Evolutionary conservation across 2,797 vertebrate genomes (phyloP).

Genomic region (Chiloscyllium punctatum): DNA sequence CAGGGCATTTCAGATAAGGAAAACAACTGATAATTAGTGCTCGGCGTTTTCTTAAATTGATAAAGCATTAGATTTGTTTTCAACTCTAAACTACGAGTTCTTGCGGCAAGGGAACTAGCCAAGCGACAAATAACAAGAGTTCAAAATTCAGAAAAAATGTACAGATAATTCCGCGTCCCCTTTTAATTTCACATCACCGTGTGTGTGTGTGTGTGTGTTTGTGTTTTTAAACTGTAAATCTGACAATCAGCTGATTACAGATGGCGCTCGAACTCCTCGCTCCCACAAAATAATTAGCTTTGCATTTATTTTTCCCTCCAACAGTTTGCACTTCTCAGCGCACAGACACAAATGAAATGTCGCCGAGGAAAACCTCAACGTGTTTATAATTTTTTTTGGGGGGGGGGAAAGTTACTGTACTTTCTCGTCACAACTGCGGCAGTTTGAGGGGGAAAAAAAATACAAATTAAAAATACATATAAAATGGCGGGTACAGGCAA

Average conservation of each 20-base stretch:
- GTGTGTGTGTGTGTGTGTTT: conserved; percentile 25
- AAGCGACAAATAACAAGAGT: neutral
- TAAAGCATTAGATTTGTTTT: neutral
- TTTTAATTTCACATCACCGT: conserved; percentile 9
- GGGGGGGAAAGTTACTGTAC: neutral
- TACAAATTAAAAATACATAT: neutral
- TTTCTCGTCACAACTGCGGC: neutral
- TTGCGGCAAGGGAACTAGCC: neutral
- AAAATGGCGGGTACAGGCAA: conserved; percentile 37
- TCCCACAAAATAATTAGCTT: neutral
- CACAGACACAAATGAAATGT: neutral
- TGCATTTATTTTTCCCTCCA: neutral
- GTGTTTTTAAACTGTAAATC: conserved; percentile 30
- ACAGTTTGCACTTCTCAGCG: neutral
- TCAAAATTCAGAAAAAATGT: neutral
- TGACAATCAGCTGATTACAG: conserved; percentile 37
- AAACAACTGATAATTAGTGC: neutral
- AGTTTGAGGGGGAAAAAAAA: too few relatives aligned
- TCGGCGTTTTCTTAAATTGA: neutral
- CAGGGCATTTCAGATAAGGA: neutral
- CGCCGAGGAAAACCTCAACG: neutral
- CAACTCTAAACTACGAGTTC: neutral
- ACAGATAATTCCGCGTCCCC: neutral
- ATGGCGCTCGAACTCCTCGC: conserved; percentile 5
- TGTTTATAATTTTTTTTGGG: too few relatives aligned